A percentile compares a stretch with the other conserved stretches of the same genome.
Conservation (phyloP, 2,113 vertebrate species). For the Ceratotherium simum region DNA sequence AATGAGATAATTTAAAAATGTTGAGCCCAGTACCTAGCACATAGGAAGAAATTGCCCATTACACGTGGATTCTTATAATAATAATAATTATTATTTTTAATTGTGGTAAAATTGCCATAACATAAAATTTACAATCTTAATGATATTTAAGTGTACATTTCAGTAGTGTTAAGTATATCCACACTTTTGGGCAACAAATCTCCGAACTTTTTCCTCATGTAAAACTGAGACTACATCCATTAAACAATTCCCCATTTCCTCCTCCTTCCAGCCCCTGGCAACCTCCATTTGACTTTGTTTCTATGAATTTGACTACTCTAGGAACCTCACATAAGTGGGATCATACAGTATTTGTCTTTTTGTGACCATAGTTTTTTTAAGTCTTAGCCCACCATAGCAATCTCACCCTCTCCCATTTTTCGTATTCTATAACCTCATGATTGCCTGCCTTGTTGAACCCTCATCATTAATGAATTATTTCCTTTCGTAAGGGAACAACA, state of each 20-base stretch:
- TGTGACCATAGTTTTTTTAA: background rate
- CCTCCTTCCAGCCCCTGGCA: rapidly evolving
- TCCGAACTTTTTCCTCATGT: background rate
- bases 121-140: background rate
- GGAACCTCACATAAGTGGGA: background rate
- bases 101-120: background rate
- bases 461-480: background rate
- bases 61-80: background rate
- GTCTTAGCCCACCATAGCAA: background rate
- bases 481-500: background rate
- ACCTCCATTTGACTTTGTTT: background rate
- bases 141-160: background rate
- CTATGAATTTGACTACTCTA: background rate
- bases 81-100: background rate
- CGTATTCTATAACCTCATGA: background rate
- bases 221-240: background rate
- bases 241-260: background rate
- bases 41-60: background rate
- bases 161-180: background rate
- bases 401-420: background rate
- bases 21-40: background rate
- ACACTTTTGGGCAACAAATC: no score
- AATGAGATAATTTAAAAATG: background rate
- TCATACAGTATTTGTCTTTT: background rate
- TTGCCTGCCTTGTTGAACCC: background rate